Conservation (phyloP, 92 coral and sea anemone genomes). For the Plumapathes pennacea region DNA sequence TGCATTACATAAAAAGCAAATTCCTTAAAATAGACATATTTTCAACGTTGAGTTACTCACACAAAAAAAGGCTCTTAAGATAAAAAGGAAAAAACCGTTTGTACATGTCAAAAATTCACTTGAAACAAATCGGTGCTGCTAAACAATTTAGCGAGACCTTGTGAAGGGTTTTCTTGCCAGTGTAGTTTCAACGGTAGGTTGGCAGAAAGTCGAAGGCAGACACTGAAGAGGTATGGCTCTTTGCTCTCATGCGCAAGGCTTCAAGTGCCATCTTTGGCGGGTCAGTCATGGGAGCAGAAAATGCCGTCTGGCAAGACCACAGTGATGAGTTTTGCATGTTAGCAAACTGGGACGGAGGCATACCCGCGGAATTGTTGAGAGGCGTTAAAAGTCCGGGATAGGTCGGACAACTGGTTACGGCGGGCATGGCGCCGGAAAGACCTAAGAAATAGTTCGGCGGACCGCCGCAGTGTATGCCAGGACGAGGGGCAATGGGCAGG, state of each 20-base stretch:
- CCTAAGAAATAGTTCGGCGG: conserved; percentile 92
- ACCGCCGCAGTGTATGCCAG: conserved; percentile 90
- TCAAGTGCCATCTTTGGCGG: conserved; percentile 90
- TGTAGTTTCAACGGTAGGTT: conserved; percentile 78
- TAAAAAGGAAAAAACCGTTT: no score
- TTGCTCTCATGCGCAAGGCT: conserved; percentile 89
- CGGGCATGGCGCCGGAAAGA: conserved; percentile 80
- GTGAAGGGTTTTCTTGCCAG: no score
- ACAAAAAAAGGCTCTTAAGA: no score
- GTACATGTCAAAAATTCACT: no score
- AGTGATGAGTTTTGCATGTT: conserved; percentile 88
- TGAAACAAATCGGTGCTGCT: no score
- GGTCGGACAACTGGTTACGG: conserved; percentile 71
- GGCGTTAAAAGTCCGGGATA: conserved; percentile 89
- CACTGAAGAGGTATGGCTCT: conserved; percentile 81
- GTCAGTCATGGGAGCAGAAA: conserved; percentile 60
- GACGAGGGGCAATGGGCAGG: conserved; percentile 97
- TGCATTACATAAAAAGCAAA: no score
- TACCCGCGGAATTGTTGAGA: conserved; percentile 73
- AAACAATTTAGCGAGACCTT: no score
- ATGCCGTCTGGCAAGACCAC: conserved; percentile 95
- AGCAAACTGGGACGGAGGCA: conserved; percentile 87
- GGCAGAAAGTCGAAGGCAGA: conserved; percentile 95
- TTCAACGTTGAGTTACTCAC: no score
- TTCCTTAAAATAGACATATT: no score